phyloP scores from a whole-genome alignment of 2,797 vertebrate species.

The Thaleichthys pacificus region DNA sequence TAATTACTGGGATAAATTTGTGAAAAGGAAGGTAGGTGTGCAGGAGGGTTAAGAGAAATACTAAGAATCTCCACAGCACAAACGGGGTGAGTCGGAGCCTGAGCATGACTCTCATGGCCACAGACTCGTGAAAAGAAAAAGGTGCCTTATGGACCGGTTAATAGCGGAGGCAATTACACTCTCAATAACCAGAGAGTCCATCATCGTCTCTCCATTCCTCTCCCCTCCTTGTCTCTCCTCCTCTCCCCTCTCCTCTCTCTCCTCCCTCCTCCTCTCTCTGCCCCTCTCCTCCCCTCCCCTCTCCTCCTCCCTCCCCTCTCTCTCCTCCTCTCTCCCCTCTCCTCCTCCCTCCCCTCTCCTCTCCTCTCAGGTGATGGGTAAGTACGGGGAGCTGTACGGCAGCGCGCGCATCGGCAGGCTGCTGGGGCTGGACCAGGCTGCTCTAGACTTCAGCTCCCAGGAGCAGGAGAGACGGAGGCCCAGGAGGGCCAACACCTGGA shows the following conservation, averaged over 20 bases:
- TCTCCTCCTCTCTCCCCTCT: neutral
- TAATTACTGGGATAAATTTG: constrained; percentile 83
- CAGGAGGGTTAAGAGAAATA: too few species aligned
- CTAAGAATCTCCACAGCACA: constrained; percentile 4
- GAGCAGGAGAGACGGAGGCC: constrained; percentile 80
- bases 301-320: neutral
- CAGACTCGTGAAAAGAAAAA: constrained; percentile 40
- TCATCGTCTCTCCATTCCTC: neutral
- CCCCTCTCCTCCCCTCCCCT: neutral
- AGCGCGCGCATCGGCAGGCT: constrained; percentile 87
- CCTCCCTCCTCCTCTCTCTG: too few species aligned
- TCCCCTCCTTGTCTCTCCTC: neutral
- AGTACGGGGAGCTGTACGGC: constrained; percentile 90
- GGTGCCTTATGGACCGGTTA: constrained; percentile 47
- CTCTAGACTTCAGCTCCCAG: constrained; percentile 85
- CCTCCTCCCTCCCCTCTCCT: neutral
- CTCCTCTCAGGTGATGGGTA: constrained; percentile 48
- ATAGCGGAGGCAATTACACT: constrained; percentile 48
- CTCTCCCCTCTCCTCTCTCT: neutral
- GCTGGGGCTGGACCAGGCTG: constrained; percentile 88
- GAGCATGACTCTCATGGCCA: constrained; percentile 30
- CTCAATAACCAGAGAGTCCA: constrained; percentile 15
- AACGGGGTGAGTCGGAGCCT: constrained; percentile 20
- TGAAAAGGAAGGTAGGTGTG: constrained; percentile 76
- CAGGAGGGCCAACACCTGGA: constrained; percentile 79